Evolutionary conservation across 2,888 invertebrate genomes (phyloP), one percentile per base, ranked within the genome.

Genomic region (Eupithecia pulchellata): DNA sequence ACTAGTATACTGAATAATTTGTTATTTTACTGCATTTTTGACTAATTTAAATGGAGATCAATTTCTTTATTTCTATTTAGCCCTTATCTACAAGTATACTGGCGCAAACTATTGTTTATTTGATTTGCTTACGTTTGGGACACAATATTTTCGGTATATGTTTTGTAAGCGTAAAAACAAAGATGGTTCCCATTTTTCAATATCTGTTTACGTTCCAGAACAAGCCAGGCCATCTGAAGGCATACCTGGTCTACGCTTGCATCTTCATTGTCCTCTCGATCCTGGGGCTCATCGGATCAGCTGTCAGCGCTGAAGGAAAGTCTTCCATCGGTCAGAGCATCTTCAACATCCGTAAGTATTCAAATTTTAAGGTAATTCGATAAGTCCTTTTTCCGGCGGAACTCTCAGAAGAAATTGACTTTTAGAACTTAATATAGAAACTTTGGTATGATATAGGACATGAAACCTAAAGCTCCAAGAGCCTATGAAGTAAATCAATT

Each of bases 221-320:
- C 36, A 74, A 74, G 42, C 72, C 72, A 1, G 69, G 69, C 2
- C 74, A 74, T 60, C 47, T 74, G 30, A 74, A 72, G 25, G 74
- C 74, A 17, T 74, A 66, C 68, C 52, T 74, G 62, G 39, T 72
- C 32, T 74, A 61, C 68, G 61, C 39, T 14, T 29, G 27, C 13
- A 29, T 74, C 25, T 72, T 68, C 65, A 36, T 69, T 0, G n/a
- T 29, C 27, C 27, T 69, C 2, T 30, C 66, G 8, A 20, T 64
- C 14, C 14, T 69, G 9, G 9, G 39, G 27, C 63, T 72, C 30
- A 69, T 72, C 14, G 58, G 30, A 14, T 47, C 47, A 0, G 25
- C 32, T 0, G 14, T 61, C 25, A 61, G 32, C 1, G 8, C 32
- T 1, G 13, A n/a, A 2, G n/a, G 30, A 4, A 58, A 2, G 0